Evolutionary conservation across 2,797 vertebrate species (phyloP).

Genomic region (Carduelis carduelis): DNA sequence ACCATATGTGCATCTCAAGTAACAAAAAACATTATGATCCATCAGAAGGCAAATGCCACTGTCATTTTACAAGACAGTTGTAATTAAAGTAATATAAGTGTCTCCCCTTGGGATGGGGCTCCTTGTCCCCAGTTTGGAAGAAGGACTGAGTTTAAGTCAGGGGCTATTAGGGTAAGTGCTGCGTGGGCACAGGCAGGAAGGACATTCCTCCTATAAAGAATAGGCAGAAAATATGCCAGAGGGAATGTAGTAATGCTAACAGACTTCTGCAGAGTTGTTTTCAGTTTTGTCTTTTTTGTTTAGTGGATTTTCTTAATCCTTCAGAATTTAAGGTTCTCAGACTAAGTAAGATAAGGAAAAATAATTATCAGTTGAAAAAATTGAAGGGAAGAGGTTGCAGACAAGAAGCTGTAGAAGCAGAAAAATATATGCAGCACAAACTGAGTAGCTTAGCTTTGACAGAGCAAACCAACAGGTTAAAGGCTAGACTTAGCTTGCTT

Average conservation of each 20-base stretch:
- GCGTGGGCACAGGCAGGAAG: not conserved
- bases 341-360: not conserved
- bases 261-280: not conserved
- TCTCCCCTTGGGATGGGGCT: not conserved
- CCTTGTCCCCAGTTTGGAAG: not conserved
- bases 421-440: not conserved
- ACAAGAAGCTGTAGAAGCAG: not conserved
- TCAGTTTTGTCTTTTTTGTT: not conserved
- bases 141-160: not conserved
- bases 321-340: not conserved
- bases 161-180: conserved; percentile 1
- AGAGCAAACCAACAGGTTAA: not conserved
- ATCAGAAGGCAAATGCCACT: not conserved
- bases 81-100: not conserved
- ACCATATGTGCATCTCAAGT: not conserved
- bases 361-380: not conserved
- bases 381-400: not conserved
- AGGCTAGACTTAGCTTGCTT: not conserved
- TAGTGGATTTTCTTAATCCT: not conserved
- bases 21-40: not conserved
- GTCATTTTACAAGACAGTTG: not conserved
- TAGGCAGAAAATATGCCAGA: not conserved
- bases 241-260: not conserved
- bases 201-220: not conserved
- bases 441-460: not conserved